Evolutionary conservation across 92 coral and sea anemone genomes (phyloP), one percentile per base, ranked within the genome.

Genomic region (Plumapathes pennacea): DNA sequence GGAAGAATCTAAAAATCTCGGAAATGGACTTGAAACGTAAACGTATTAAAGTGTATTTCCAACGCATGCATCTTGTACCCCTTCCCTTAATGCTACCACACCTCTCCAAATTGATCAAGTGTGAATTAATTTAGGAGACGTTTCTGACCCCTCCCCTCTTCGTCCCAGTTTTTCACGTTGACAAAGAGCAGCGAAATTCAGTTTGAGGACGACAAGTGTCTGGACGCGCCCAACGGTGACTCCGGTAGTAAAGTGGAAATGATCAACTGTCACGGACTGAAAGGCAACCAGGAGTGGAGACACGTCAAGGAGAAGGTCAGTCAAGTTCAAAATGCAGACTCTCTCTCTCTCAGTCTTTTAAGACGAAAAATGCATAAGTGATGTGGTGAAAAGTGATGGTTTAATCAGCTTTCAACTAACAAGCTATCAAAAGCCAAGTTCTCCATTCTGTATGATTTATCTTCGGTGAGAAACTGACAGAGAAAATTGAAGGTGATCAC

Each of bases 261-360:
- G 71, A 78, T 79, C 71, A 54, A 74, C 45, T 88, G 97, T 60
- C 92, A 77, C 30, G 90, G 84, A 0, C 66, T 83, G 10, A 72
- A 64, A 33, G 90, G 86, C 25, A 79, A 83, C 61, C 97, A 91
- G 60, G 95, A 91, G 56, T 91, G 97, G 97, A 89, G 84, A 67
- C 97, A 91, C 71, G 62, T 73, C 56, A 80, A 73, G 72, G 46
- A 39, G 46, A 66, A 64, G 70, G 90, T 82, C 42, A 36, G 59
- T 13, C 1, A 5, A 49, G 25, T 19, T 7, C 9, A 54, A 14
- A 22, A 40, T 10, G 32, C 38, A 10, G 2, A 38, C 0, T 23
- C 41, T 8, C 15, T 23, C 17, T 0, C 18, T 10, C 31, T 26
- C 5, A 25, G 5, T 4, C 15, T 10, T 32, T 10, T 23, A 3